Base-by-base conservation (phyloP, 2,888 invertebrate species). In the Lepidocyrtoides sp. region DNA sequence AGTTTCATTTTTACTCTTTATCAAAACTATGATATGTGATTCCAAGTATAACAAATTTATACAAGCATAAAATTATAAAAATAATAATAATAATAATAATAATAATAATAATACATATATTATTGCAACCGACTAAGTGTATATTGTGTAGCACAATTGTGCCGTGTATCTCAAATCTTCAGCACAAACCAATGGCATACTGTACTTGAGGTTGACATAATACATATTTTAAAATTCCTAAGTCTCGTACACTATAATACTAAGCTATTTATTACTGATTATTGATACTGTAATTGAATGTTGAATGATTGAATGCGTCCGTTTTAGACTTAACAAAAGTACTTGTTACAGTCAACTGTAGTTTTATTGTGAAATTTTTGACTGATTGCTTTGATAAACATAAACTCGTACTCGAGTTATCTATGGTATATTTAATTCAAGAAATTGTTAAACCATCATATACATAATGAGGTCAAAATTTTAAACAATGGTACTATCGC, bases 351-450 rank as follows among this genome's bases (percentile, higher is more conserved):
- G 83, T 83, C 83, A 66, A 48, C 32, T 36, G 57, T 81, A 81
- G 81, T 60, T 83, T 83, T 66, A 29, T 83, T 48, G 26, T 44
- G 83, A 36, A 88, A 57, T 81, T 81, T 63, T 81, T 79, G 79
- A 88, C 88, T 88, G 88, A 88, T 57, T 88, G 66, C 69, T 79
- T 88, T 81, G 81, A 66, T 88, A 87, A 60, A 51, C 77, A 51
- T 88, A 87, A 60, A 51, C 77, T 36, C 44, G 87, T 77, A 87
- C 79, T 79, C 57, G 29, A 51, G 36, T 2, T 36, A 44, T 66
- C 17, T 32, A 44, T 26, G 23, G 10, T 29, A 41, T 12, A 36
- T 4, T 26, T 48, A 81, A 26, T 81, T 29, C 51, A 66, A 83
- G 44, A 83, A 83, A 63, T 66, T 41, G 66, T 83, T 83, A 66